Evolutionary conservation across 2,888 invertebrate genomes (phyloP).

Genomic region (Nomada ruficornis): DNA sequence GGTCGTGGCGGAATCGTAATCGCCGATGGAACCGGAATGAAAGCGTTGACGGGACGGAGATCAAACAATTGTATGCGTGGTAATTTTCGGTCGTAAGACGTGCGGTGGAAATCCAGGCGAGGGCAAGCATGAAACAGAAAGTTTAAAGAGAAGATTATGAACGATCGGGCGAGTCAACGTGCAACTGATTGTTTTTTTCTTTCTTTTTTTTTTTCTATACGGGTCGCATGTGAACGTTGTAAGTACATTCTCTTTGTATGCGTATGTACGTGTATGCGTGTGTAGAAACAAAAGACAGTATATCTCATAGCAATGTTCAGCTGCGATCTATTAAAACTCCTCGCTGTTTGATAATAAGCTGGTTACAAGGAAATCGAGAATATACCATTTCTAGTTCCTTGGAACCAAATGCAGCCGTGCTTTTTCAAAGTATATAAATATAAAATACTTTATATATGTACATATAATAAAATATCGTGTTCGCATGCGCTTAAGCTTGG

Average conservation of each 20-base stretch:
- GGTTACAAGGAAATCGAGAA: conserved; percentile 5
- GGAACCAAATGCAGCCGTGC: conserved; percentile 37
- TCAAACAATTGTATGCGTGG: conserved; percentile 65
- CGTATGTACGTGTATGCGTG: neutral
- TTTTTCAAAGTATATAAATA: conserved; percentile 14
- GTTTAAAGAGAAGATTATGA: conserved; percentile 83
- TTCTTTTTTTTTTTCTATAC: conserved; percentile 21
- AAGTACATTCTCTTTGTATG: conserved; percentile 10
- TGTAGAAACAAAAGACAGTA: conserved; percentile 19
- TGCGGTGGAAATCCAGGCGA: conserved; percentile 84
- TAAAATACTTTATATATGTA: conserved; percentile 7
- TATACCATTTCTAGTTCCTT: conserved; percentile 2
- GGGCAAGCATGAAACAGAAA: conserved; percentile 85
- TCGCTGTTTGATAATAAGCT: conserved; percentile 22
- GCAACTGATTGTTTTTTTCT: conserved; percentile 47
- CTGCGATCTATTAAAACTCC: neutral
- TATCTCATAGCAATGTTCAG: conserved; percentile 18
- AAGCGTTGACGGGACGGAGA: conserved; percentile 72
- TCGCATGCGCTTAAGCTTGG: conserved; percentile 60
- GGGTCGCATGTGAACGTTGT: conserved; percentile 37
- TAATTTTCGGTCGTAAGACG: conserved; percentile 77
- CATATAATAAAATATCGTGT: conserved; percentile 46
- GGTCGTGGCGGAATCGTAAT: conserved; percentile 53
- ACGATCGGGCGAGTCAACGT: conserved; percentile 78
- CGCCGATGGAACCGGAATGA: conserved; percentile 62